phyloP scores from a whole-genome alignment of 2,113 vertebrate species.

The Felis catus region F.catus_Fca126_mat1.0 CM031413.1:55512001-55512500 shows the following conservation, averaged over 20 bases:
- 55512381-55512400: constrained; percentile 47
- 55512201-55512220: background rate
- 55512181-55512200: background rate
- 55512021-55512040: rapidly evolving
- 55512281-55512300: background rate
- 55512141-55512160: background rate
- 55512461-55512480: too few species aligned
- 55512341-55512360: rapidly evolving
- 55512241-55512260: background rate
- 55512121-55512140: rapidly evolving
- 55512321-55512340: rapidly evolving
- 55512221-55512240: background rate
- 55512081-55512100: background rate
- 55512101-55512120: background rate
- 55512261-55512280: background rate
- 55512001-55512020: too few species aligned
- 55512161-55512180: background rate
- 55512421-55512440: background rate
- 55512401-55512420: background rate
- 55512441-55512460: background rate
- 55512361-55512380: background rate
- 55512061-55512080: background rate
- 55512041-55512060: background rate
- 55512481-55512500: background rate
- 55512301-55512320: background rate